A percentile compares a stretch with the other conserved stretches of the same genome.
These are phyloP conservation scores for Peromyscus attwateri DNA, from an alignment of 2,797 vertebrate genomes.

Conservation along the genomic window DNA sequence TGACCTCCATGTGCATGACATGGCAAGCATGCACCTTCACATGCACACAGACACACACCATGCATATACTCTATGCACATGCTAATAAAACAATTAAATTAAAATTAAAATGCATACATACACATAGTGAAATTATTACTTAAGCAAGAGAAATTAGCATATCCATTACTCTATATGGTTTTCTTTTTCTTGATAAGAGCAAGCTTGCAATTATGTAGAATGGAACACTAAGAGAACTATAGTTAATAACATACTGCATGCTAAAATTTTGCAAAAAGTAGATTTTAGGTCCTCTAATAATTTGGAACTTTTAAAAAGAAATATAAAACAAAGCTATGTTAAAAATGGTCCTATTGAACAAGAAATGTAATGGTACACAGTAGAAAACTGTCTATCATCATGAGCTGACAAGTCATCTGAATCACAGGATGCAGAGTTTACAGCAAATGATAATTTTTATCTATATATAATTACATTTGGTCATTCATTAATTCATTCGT, in stretches of 20 bases:
- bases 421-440: not conserved
- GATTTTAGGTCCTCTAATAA: not conserved
- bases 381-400: not conserved
- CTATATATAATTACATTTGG: not conserved
- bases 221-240: not conserved
- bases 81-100: not conserved
- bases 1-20: too few relatives aligned
- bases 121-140: not conserved
- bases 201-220: not conserved
- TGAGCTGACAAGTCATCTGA: not conserved
- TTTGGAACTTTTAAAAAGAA: not conserved
- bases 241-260: not conserved
- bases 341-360: not conserved
- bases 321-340: not conserved
- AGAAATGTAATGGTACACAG: not conserved
- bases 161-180: not conserved
- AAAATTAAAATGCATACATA: not conserved
- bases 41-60: not conserved
- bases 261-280: not conserved
- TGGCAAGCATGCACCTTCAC: not conserved
- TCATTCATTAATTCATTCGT: not conserved
- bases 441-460: not conserved
- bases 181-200: not conserved
- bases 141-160: not conserved
- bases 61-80: too few relatives aligned